Conservation (phyloP, 2,113 vertebrate genomes). For the Labrus mixtus region DNA sequence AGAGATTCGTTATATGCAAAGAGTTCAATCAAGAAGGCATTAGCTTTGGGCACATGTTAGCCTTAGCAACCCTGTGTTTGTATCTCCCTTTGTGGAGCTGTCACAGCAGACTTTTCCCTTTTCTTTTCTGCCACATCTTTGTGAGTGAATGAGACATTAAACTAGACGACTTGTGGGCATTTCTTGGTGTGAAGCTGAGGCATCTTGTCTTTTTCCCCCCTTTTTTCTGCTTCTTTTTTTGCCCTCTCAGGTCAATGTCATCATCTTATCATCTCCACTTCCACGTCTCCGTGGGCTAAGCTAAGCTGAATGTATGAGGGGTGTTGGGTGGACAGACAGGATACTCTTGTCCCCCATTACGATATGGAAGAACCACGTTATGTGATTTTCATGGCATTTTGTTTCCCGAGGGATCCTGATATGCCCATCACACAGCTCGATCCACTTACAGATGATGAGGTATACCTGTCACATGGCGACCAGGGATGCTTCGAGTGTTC, state of each 20-base stretch:
- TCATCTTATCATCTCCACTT: constrained; percentile 49
- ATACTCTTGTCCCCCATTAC: constrained; percentile 66
- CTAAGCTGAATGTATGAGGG: constrained; percentile 2
- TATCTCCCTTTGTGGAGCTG: constrained; percentile 56
- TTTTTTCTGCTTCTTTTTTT: background rate
- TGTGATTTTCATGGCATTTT: constrained; percentile 42
- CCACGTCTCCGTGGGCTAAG: constrained; percentile 48
- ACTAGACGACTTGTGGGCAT: constrained; percentile 54
- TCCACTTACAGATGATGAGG: constrained; percentile 59
- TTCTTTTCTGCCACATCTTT: constrained; percentile 22
- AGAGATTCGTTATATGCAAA: constrained; percentile 36
- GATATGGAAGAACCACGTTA: constrained; percentile 41
- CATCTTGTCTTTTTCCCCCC: constrained; percentile 9
- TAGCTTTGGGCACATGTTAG: constrained; percentile 63
- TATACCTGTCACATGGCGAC: constrained; percentile 39
- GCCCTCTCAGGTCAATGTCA: constrained; percentile 10
- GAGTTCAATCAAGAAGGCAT: constrained; percentile 45
- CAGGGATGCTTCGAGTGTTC: background rate
- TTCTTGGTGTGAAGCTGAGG: constrained; percentile 31
- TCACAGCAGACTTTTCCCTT: constrained; percentile 59
- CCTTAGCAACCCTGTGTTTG: constrained; percentile 63
- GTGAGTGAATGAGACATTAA: constrained; percentile 58
- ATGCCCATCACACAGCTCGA: constrained; percentile 53
- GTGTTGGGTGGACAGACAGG: constrained; percentile 22
- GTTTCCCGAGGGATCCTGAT: constrained; percentile 43